Evolutionary conservation across 2,888 invertebrate genomes (phyloP).

Genomic region (Antitype chi): DNA sequence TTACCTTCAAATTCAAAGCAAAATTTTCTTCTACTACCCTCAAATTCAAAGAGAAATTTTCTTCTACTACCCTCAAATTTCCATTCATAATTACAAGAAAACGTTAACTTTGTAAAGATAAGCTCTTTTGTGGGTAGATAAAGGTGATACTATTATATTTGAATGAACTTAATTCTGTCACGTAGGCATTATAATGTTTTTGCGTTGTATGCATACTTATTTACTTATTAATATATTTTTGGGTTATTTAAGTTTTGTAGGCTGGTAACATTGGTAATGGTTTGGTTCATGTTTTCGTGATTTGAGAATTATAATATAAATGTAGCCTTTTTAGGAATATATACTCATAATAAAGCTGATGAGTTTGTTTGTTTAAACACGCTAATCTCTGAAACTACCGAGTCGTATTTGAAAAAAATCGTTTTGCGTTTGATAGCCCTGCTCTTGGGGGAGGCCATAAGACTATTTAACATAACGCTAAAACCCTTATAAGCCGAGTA

Average conservation of each 20-base stretch:
- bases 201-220: slow-evolving; percentile 29
- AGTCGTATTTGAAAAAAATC: no score
- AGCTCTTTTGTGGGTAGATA: slow-evolving; percentile 2
- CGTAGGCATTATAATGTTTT: slow-evolving; percentile 27
- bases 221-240: slow-evolving; percentile 19
- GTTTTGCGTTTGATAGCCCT: no score
- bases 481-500: no score
- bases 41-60: slow-evolving; percentile 17
- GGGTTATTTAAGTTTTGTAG: not conserved
- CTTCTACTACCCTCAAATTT: slow-evolving; percentile 9
- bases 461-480: no score
- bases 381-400: no score
- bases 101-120: slow-evolving; percentile 31
- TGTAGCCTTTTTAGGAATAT: not conserved
- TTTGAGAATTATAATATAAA: not conserved
- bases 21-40: slow-evolving; percentile 10
- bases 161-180: slow-evolving; percentile 22
- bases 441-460: no score
- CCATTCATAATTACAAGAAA: slow-evolving; percentile 43
- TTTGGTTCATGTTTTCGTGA: not conserved
- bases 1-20: not conserved
- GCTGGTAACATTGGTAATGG: not conserved
- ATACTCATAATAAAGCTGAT: no score
- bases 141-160: slow-evolving; percentile 12
- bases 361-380: no score